Evolutionary conservation across 1,140 invertebrate genomes (phyloP), one percentile per base, ranked within the genome.

Genomic region (Apis cerana): DNA sequence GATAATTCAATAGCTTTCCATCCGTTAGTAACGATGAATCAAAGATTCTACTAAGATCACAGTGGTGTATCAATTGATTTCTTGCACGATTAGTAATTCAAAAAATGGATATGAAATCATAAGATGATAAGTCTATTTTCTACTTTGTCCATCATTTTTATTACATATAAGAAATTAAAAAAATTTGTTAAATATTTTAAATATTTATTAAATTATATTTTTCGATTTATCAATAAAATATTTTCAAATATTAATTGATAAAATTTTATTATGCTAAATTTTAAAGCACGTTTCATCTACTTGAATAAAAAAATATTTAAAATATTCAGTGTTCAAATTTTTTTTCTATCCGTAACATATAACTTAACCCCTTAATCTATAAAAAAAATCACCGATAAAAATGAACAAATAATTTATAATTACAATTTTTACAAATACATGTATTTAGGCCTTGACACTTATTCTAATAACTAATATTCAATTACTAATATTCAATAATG

Each of bases 291-390:
- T 10, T 48, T 13, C 19, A 58, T 9, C 33, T 62, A 27, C 13
- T 27, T 21, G 15, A n/a, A 11, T 54, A 43, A 43, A 43, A 43
- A 43, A 43, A 43, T 43, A 43, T 43, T 43, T 10, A 54, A 11
- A 52, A 2, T 8, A 56, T 64, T n/a, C 52, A 75, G 19, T 58
- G 27, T 80, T 80, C 79, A 80, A 48, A 74, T 79, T 71, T 69
- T 62, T 79, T 71, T 62, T 12, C 17, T 43, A 76, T 64, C 27
- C 11, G 8, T 12, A 80, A 58, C 13, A 74, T 75, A 52, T 62
- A 75, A 67, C 61, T 13, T 43, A 48, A 19, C 27, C 17, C 56
- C 12, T 12, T n/a, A 43, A 43, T 58, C 5, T 23, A 48, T 12
- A 11, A 75, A 23, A 75, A 11, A 75, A 23, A 75, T 17, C 19